phyloP scores from a whole-genome alignment of 2,888 invertebrate species.

The Cantharis rustica region DNA sequence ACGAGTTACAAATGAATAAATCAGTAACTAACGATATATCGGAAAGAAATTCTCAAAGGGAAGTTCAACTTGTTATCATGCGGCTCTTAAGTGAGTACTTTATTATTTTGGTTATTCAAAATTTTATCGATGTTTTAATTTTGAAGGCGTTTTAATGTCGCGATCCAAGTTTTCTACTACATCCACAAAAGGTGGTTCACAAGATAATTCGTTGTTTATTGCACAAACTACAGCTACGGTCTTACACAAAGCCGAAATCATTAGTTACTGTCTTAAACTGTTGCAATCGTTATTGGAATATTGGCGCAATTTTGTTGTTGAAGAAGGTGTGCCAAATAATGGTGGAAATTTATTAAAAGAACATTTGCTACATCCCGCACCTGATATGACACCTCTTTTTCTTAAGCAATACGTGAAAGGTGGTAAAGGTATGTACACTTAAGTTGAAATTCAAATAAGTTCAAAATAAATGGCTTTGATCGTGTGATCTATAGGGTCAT shows the following conservation, averaged over 20 bases:
- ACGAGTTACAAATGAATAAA: constrained; percentile 71
- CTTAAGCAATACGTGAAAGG: constrained; percentile 87
- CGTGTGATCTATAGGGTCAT: too few species aligned
- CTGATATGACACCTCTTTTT: constrained; percentile 96
- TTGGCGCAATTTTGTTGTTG: constrained; percentile 68
- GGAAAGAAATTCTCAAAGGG: constrained; percentile 74
- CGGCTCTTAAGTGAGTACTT: constrained; percentile 76
- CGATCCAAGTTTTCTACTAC: constrained; percentile 65
- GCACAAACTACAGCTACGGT: constrained; percentile 73
- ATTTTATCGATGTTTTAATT: not conserved
- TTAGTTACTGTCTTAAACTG: constrained; percentile 74
- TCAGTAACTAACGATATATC: constrained; percentile 61
- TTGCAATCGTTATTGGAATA: constrained; percentile 74
- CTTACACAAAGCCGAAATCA: constrained; percentile 70
- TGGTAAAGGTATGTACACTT: constrained; percentile 36
- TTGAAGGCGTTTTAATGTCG: constrained; percentile 74
- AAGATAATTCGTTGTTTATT: constrained; percentile 63
- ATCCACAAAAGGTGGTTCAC: constrained; percentile 49
- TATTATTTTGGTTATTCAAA: not conserved
- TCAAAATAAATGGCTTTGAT: too few species aligned
- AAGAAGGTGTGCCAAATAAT: constrained; percentile 53
- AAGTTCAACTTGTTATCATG: constrained; percentile 87
- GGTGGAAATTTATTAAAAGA: constrained; percentile 79
- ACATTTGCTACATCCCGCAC: constrained; percentile 78
- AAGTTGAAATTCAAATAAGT: too few species aligned